These are phyloP conservation scores for Sclerurus mexicanus DNA, from an alignment of 2,113 vertebrate genomes.

Conservation along the genomic window DNA sequence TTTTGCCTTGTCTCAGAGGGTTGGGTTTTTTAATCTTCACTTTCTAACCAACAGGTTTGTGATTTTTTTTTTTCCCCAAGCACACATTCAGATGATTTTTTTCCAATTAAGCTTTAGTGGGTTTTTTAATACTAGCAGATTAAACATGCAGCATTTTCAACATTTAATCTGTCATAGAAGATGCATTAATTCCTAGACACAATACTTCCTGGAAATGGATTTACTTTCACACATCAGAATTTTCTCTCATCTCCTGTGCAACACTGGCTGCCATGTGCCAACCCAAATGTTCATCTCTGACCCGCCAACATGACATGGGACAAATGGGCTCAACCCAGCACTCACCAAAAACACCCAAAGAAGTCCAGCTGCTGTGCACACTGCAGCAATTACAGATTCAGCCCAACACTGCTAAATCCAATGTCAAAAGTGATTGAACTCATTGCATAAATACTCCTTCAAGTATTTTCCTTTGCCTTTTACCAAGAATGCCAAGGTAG, in stretches of 20 bases:
- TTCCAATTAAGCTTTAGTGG: neutral
- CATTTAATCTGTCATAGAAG: neutral
- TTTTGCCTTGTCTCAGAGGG: neutral
- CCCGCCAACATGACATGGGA: neutral
- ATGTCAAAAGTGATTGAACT: neutral
- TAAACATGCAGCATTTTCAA: neutral
- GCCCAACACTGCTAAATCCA: neutral
- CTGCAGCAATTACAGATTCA: neutral
- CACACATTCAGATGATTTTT: neutral
- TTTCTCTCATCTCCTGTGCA: accelerated
- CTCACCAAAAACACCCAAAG: neutral
- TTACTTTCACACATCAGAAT: neutral
- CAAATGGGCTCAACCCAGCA: neutral
- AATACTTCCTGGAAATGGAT: neutral
- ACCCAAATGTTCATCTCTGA: neutral
- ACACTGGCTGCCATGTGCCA: neutral
- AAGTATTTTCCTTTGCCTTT: neutral
- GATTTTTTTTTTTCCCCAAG: neutral
- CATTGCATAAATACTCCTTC: neutral
- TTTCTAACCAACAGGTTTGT: neutral
- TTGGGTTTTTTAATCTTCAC: neutral
- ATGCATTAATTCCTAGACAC: neutral
- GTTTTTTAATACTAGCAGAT: neutral
- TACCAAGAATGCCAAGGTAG: neutral
- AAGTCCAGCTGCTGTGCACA: neutral